phyloP scores from a whole-genome alignment of 2,797 vertebrate species.

The Cheirogaleus major region DNA sequence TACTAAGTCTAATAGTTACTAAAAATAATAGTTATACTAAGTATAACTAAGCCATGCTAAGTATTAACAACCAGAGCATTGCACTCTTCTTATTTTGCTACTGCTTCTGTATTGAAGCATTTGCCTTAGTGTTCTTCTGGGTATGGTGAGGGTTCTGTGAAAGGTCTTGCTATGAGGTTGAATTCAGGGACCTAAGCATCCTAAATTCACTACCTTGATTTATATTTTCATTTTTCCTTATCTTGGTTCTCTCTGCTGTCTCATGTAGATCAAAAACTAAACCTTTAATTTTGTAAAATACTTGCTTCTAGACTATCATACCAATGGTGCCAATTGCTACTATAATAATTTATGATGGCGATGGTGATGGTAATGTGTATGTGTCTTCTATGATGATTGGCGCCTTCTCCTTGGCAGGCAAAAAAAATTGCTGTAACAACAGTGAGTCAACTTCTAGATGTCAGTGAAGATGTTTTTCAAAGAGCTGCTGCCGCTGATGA shows the following conservation, averaged over 20 bases:
- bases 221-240: background rate
- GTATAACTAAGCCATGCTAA: background rate
- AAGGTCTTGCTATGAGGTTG: background rate
- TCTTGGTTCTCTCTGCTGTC: background rate
- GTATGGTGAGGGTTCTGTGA: background rate
- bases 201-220: background rate
- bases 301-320: background rate
- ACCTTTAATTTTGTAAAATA: background rate
- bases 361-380: background rate
- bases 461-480: constrained; percentile 62
- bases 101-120: background rate
- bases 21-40: background rate
- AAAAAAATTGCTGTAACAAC: constrained; percentile 69
- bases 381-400: background rate
- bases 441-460: constrained; percentile 81
- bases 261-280: background rate
- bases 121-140: background rate
- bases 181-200: background rate
- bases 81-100: background rate
- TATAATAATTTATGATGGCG: background rate
- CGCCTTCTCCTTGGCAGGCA: constrained; percentile 57
- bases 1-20: background rate
- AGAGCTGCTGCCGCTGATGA: background rate
- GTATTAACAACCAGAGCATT: background rate
- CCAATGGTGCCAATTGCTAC: background rate